phyloP scores from a whole-genome alignment of 1,140 invertebrate genomes.

The Neuroterus valhalla region DNA sequence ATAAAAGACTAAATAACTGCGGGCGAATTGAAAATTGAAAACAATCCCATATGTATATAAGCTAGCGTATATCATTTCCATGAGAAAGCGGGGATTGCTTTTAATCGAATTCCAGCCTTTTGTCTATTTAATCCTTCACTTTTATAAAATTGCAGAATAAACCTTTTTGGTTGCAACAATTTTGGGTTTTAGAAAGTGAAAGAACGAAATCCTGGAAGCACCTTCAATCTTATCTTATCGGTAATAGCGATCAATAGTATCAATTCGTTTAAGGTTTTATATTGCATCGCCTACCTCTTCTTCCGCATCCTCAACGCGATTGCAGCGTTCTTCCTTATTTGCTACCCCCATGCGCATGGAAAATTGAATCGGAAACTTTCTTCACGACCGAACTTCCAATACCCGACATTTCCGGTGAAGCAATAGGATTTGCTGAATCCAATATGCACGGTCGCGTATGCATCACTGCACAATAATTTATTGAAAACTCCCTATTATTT shows the following conservation, averaged over 20 bases:
- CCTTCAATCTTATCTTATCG: too few species aligned
- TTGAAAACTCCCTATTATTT: conserved; percentile 11
- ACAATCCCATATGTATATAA: not conserved
- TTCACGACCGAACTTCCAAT: conserved; percentile 24
- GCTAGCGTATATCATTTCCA: not conserved
- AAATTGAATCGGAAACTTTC: conserved; percentile 45
- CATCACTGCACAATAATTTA: conserved; percentile 43
- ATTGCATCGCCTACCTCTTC: not conserved
- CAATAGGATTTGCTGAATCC: conserved; percentile 38
- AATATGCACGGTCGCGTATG: conserved; percentile 31
- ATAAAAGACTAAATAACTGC: conserved; percentile 6
- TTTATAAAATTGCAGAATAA: too few species aligned
- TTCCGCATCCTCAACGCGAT: conserved; percentile 7
- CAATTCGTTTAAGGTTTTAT: not conserved
- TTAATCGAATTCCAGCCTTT: too few species aligned
- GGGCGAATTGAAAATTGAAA: not conserved
- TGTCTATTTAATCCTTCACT: too few species aligned
- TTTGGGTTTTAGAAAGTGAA: too few species aligned
- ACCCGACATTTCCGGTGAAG: conserved; percentile 35
- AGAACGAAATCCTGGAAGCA: too few species aligned
- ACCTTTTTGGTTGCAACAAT: too few species aligned
- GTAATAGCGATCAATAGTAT: not conserved
- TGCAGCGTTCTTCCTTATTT: conserved; percentile 24
- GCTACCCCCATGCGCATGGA: conserved; percentile 21
- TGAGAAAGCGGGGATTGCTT: too few species aligned